Evolutionary conservation across 2,797 vertebrate species (phyloP).

Genomic region (Hemibagrus guttatus): DNA sequence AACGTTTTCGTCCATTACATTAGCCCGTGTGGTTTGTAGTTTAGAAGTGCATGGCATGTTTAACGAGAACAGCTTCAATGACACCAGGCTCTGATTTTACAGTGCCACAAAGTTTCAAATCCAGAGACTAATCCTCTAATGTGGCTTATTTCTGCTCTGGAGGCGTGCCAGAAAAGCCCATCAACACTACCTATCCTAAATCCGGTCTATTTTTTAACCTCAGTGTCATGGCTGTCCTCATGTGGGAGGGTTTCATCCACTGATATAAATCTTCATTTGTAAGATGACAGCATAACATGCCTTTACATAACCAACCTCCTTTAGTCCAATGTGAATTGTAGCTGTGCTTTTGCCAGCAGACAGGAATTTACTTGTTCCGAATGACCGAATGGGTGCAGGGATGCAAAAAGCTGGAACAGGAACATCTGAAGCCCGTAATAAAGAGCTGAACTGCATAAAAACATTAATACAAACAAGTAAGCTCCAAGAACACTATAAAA

Average conservation of each 20-base stretch:
- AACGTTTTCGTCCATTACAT: slow-evolving; percentile 30
- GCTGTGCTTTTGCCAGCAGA: slow-evolving; percentile 64
- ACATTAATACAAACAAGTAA: not conserved
- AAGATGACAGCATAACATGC: slow-evolving; percentile 49
- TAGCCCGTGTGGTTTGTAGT: slow-evolving; percentile 32
- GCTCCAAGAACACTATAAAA: not conserved
- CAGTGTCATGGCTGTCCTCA: slow-evolving; percentile 57
- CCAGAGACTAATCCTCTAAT: slow-evolving; percentile 61
- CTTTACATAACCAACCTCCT: slow-evolving; percentile 64
- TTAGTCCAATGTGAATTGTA: slow-evolving; percentile 57
- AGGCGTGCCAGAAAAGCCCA: slow-evolving; percentile 48
- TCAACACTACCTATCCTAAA: slow-evolving; percentile 57
- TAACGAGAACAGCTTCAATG: slow-evolving; percentile 66
- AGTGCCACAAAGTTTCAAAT: slow-evolving; percentile 62
- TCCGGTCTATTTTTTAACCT: slow-evolving; percentile 57
- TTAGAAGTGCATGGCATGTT: slow-evolving; percentile 54
- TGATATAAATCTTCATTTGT: slow-evolving; percentile 58
- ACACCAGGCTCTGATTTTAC: slow-evolving; percentile 66
- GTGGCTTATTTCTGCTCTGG: slow-evolving; percentile 61
- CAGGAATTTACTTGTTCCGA: slow-evolving; percentile 70
- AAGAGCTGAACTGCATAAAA: slow-evolving; percentile 11
- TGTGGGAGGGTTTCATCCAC: slow-evolving; percentile 47
- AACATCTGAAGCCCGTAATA: slow-evolving; percentile 32
- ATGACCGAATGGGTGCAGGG: slow-evolving; percentile 42
- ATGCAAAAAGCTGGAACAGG: slow-evolving; percentile 40